Evolutionary conservation across 1,140 invertebrate genomes (phyloP), one percentile per base, ranked within the genome.

Genomic region (Drosophila biarmipes): DNA sequence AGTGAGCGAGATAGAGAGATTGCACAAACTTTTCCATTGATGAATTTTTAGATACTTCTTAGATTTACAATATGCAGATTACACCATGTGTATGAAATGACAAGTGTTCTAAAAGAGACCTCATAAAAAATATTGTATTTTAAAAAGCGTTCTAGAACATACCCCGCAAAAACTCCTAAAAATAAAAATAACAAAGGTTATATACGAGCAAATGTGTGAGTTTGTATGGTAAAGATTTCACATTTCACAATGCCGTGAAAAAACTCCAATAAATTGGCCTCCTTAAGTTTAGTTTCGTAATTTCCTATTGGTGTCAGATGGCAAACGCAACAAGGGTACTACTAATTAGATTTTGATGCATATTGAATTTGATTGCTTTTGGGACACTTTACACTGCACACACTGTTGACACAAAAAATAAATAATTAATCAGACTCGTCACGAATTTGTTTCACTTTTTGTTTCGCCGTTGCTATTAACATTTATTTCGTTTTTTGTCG

Each of bases 1-100:
- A 40, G 12, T 42, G 43, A 87, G 55, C 27, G 79, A 82, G 82
- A 82, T 31, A 43, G 74, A 27, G 27, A 58, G 45, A 78, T 87
- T 82, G 82, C 82, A 89, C 68, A 75, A 87, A 87, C 84, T 87
- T 87, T 87, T 87, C 82, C 82, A 87, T 87, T 87, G 82, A 87
- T 87, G 79, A 87, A 82, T 89, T 82, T 89, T 31, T 17, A 54
- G 63, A 29, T 29, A 45, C 67, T 64, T 52, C 42, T 61, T 31
- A 49, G 6, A 17, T 27, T 10, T 19, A 21, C 10, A 37, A 29
- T 10, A 12, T 24, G 5, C 24, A 24, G 24, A 4, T 5, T 40
- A n/a, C 61, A 29, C n/a, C 24, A 5, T 24, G 5, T 24, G 35
- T n/a, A 27, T 15, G 35, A 12, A 12, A 11, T 24, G 62, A 67